These are phyloP conservation scores for Salarias fasciatus DNA, from an alignment of 2,797 vertebrate species.

Conservation along the genomic window DNA sequence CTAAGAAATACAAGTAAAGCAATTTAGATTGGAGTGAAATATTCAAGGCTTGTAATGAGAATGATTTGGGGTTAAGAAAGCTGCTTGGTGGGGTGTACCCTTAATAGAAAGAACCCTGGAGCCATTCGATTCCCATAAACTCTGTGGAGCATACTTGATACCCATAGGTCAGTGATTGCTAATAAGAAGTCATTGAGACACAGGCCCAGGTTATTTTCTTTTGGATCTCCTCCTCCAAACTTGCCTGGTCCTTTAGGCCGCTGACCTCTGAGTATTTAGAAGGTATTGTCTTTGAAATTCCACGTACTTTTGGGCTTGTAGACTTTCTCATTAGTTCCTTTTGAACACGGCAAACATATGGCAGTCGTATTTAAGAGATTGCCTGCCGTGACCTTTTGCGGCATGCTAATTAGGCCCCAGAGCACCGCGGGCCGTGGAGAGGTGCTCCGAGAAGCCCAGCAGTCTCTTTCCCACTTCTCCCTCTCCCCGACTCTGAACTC, in stretches of 20 bases:
- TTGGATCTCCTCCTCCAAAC: slow-evolving; percentile 71
- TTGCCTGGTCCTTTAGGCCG: slow-evolving; percentile 65
- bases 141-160: slow-evolving; percentile 80
- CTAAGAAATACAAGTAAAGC: slow-evolving; percentile 70
- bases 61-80: slow-evolving; percentile 79
- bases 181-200: slow-evolving; percentile 87
- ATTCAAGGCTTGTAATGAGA: slow-evolving; percentile 76
- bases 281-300: slow-evolving; percentile 88
- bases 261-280: slow-evolving; percentile 83
- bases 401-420: slow-evolving; percentile 95
- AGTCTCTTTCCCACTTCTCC: slow-evolving; percentile 58
- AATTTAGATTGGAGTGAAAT: slow-evolving; percentile 77
- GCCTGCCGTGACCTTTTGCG: slow-evolving; percentile 93
- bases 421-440: slow-evolving; percentile 85
- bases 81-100: slow-evolving; percentile 69
- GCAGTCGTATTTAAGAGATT: slow-evolving; percentile 94
- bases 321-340: slow-evolving; percentile 93
- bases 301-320: slow-evolving; percentile 86
- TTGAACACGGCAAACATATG: slow-evolving; percentile 91
- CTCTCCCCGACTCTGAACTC: slow-evolving; percentile 64
- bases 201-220: slow-evolving; percentile 74
- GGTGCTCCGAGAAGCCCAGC: slow-evolving; percentile 66
- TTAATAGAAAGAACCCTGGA: slow-evolving; percentile 78
- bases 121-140: slow-evolving; percentile 82
- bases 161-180: slow-evolving; percentile 86